Evolutionary conservation across 2,888 invertebrate species (phyloP), one percentile per base, ranked within the genome.

Genomic region (Nymphalis polychloros): DNA sequence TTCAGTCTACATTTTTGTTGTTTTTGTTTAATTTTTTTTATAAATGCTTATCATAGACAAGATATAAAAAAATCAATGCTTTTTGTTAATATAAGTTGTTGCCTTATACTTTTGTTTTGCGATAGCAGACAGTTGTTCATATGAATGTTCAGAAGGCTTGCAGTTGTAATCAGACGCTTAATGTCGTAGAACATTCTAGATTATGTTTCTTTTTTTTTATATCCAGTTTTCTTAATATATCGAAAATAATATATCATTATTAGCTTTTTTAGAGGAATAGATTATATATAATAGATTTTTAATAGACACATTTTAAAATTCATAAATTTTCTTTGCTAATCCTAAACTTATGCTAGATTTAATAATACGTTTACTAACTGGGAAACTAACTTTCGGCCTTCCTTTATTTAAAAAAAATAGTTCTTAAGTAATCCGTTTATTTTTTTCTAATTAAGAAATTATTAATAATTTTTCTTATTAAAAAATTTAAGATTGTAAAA

Each of bases 321-420:
- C 63, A 19, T 64, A 77, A 76, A 77, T 77, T 76, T 80, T 76
- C 53, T 76, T 76, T 66, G 72, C 81, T 86, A 85, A 87, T 84
- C 83, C 76, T 81, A 82, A 75, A 71, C 73, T 68, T 88, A 87
- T 88, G 88, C 87, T 87, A 88, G 86, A 79, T 63, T 73, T 73
- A 77, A 76, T 77, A 76, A 72, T 69, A 67, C 64, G 52, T 72
- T 74, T 72, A 81, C 81, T 85, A 84, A 85, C 74, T 68, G 76
- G 73, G 77, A 59, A 64, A 72, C 67, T 69, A 72, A 72, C 64
- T 67, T 49, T 31, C 62, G 64, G 64, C 62, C 63, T 69, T 64
- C 53, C 53, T 47, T 31, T 41, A 41, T 47, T 52, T n/a, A n/a
- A 59, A 10, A 19, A 49, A 64, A 6, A 41, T 7, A 13, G 41